phyloP scores from a whole-genome alignment of 2,797 vertebrate species.

The Erpetoichthys calabaricus region DNA sequence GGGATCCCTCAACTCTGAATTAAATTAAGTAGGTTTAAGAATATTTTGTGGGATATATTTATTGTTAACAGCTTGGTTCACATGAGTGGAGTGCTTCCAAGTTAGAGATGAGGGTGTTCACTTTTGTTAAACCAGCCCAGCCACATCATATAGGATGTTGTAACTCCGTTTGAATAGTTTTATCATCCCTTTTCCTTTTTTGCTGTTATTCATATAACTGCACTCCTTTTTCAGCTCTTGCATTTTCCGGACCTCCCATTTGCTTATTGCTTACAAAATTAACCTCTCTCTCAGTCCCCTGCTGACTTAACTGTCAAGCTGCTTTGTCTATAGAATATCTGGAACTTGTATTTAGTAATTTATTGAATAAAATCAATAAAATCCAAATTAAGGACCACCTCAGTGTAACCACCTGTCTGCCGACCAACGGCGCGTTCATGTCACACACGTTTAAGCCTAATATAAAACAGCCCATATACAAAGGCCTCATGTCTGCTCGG shows the following conservation, averaged over 20 bases:
- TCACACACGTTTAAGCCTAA: slow-evolving; percentile 7
- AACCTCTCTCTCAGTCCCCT: neutral
- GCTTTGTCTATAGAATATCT: slow-evolving; percentile 6
- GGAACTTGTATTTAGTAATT: slow-evolving; percentile 7
- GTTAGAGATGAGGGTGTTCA: too few relatives aligned
- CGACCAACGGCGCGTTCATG: slow-evolving; percentile 9
- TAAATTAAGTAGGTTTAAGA: too few relatives aligned
- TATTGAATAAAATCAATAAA: slow-evolving; percentile 8
- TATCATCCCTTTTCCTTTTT: too few relatives aligned
- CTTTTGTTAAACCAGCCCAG: too few relatives aligned
- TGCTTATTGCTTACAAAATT: neutral
- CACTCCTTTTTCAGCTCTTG: too few relatives aligned
- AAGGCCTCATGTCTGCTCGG: slow-evolving; percentile 1
- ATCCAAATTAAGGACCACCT: slow-evolving; percentile 38
- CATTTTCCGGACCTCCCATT: neutral
- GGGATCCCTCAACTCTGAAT: too few relatives aligned
- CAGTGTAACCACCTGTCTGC: slow-evolving; percentile 35
- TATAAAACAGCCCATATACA: slow-evolving; percentile 4
- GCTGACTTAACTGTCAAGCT: neutral
- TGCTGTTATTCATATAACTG: too few relatives aligned
- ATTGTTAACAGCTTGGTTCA: too few relatives aligned
- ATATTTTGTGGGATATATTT: too few relatives aligned
- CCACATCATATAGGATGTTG: too few relatives aligned
- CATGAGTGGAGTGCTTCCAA: too few relatives aligned
- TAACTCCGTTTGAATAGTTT: too few relatives aligned